Evolutionary conservation across 2,888 invertebrate species (phyloP).

Genomic region (Abrostola tripartita): DNA sequence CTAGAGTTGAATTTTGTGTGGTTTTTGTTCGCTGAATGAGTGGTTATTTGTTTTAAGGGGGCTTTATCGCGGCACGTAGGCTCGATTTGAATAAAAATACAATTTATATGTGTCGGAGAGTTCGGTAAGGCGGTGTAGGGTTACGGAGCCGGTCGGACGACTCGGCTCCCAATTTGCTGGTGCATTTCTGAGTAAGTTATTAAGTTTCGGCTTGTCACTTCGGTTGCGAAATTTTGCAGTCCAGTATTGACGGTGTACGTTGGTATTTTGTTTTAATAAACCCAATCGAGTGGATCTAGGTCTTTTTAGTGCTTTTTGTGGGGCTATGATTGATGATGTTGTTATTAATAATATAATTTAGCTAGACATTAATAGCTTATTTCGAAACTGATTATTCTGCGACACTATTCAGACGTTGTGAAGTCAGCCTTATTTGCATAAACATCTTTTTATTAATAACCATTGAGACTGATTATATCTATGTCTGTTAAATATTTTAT

Average conservation of each 20-base stretch:
- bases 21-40: conserved; percentile 66
- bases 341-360: conserved; percentile 48
- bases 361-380: conserved; percentile 47
- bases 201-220: conserved; percentile 88
- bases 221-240: conserved; percentile 85
- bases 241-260: conserved; percentile 63
- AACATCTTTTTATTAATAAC: conserved; percentile 48
- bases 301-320: conserved; percentile 52
- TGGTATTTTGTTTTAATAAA: conserved; percentile 61
- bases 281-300: conserved; percentile 57
- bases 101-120: conserved; percentile 87
- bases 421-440: conserved; percentile 42
- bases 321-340: conserved; percentile 49
- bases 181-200: conserved; percentile 88
- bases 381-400: conserved; percentile 44
- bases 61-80: conserved; percentile 85
- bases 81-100: conserved; percentile 88
- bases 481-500: conserved; percentile 31
- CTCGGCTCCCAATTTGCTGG: conserved; percentile 86
- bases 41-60: conserved; percentile 85
- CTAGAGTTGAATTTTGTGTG: conserved; percentile 68
- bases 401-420: conserved; percentile 32
- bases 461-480: conserved; percentile 41
- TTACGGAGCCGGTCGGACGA: conserved; percentile 83
- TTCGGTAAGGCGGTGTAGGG: conserved; percentile 83